Percentiles rank a stretch among this genome's conserved stretches.
Evolutionary conservation across 2,888 invertebrate genomes (phyloP).

Genomic region (Scaeva pyrastri): DNA sequence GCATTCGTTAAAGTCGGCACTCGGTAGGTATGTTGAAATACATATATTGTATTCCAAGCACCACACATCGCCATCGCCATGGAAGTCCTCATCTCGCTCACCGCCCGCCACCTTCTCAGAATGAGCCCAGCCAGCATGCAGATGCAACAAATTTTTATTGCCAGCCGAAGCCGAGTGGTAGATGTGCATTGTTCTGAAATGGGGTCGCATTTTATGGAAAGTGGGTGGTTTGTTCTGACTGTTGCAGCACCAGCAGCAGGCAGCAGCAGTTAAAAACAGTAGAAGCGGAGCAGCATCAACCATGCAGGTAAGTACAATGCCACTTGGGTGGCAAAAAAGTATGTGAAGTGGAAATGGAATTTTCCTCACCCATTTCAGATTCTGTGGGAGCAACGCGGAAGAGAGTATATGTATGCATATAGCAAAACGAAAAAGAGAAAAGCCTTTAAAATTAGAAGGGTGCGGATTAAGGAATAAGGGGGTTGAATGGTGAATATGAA

Average conservation of each 20-base stretch:
- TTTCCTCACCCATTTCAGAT: conserved; percentile 17
- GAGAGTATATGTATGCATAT: conserved; percentile 41
- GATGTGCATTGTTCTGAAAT: conserved; percentile 38
- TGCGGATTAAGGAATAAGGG: not conserved
- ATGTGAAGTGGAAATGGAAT: conserved; percentile 65
- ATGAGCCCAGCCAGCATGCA: conserved; percentile 25
- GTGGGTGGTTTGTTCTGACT: conserved; percentile 39
- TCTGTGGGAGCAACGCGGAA: conserved; percentile 33
- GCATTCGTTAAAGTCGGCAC: conserved; percentile 4
- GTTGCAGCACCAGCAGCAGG: conserved; percentile 27
- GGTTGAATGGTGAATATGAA: conserved; percentile 20
- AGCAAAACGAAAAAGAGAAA: conserved; percentile 31
- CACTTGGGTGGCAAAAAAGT: conserved; percentile 58
- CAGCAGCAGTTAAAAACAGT: conserved; percentile 18
- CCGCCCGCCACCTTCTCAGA: not conserved
- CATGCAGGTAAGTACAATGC: conserved; percentile 62
- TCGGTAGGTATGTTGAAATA: too few species aligned
- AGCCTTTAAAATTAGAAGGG: conserved; percentile 48
- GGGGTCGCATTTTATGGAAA: conserved; percentile 9
- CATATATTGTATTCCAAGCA: conserved; percentile 9
- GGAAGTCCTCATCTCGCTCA: not conserved
- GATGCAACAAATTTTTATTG: conserved; percentile 57
- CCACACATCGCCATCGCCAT: too few species aligned
- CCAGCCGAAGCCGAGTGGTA: conserved; percentile 3
- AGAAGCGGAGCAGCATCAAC: conserved; percentile 41